Conservation (phyloP, 2,113 vertebrate species). For the Notothenia coriiceps region DNA sequence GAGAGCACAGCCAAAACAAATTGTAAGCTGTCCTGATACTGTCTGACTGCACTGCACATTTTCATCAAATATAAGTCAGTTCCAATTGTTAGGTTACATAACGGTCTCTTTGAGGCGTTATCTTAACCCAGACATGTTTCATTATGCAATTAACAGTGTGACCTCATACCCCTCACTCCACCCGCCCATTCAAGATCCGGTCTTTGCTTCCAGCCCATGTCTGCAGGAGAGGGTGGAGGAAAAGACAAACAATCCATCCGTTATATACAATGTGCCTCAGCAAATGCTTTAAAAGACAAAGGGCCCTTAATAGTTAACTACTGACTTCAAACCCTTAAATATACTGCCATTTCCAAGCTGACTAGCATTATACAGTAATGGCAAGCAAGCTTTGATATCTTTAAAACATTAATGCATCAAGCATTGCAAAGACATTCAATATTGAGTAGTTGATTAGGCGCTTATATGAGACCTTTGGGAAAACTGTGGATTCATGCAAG, state of each 20-base stretch:
- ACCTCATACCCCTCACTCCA: slow-evolving; percentile 64
- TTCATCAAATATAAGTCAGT: background rate
- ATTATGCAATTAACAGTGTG: slow-evolving; percentile 71
- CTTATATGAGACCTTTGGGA: background rate
- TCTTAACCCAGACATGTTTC: slow-evolving; percentile 65
- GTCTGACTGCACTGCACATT: background rate
- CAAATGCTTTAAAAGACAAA: slow-evolving; percentile 55
- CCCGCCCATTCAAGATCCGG: slow-evolving; percentile 54
- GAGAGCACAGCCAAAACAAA: background rate
- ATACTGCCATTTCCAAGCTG: background rate
- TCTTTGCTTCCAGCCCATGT: slow-evolving; percentile 65
- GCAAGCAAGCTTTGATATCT: background rate
- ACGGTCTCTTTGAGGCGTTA: slow-evolving; percentile 55
- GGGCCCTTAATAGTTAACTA: slow-evolving; percentile 9
- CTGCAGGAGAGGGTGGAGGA: slow-evolving; percentile 73
- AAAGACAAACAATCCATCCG: slow-evolving; percentile 71
- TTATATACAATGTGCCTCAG: slow-evolving; percentile 49
- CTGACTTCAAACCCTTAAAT: background rate
- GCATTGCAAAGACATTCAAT: background rate
- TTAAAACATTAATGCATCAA: background rate
- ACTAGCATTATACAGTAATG: background rate
- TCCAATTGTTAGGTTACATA: slow-evolving; percentile 49
- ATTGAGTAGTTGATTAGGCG: background rate
- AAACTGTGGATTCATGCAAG: background rate
- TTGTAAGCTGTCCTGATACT: background rate